These are phyloP conservation scores for Tamias sibiricus DNA, from an alignment of 2,113 vertebrate genomes.

Conservation along the genomic window DNA sequence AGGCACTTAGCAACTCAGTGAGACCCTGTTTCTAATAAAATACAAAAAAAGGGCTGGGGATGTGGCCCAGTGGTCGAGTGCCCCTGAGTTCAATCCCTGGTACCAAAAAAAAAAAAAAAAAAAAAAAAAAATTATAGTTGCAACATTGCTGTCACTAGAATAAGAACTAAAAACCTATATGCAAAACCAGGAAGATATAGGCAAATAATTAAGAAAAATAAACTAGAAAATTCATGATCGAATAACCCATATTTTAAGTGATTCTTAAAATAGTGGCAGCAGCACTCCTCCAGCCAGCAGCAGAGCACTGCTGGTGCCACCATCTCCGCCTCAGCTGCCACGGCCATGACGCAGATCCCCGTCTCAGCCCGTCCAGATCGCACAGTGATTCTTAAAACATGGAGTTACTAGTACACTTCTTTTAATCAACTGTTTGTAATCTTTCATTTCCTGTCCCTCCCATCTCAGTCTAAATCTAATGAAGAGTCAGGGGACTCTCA, in stretches of 20 bases:
- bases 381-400: slow-evolving; percentile 43
- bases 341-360: too few species aligned
- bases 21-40: too few species aligned
- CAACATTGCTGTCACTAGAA: slow-evolving; percentile 50
- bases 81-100: too few species aligned
- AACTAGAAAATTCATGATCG: neutral
- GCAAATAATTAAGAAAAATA: slow-evolving; percentile 31
- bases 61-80: too few species aligned
- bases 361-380: too few species aligned
- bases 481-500: slow-evolving; percentile 94
- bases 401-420: slow-evolving; percentile 61
- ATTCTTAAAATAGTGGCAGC: slow-evolving; percentile 50
- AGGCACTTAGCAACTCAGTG: too few species aligned
- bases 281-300: too few species aligned
- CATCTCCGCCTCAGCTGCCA: too few species aligned
- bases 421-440: slow-evolving; percentile 81
- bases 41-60: too few species aligned
- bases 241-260: slow-evolving; percentile 24
- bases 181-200: slow-evolving; percentile 51
- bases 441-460: slow-evolving; percentile 75
- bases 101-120: too few species aligned
- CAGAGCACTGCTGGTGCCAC: too few species aligned
- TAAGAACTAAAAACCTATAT: slow-evolving; percentile 54
- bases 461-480: slow-evolving; percentile 93
- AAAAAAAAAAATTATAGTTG: slow-evolving; percentile 45